Evolutionary conservation across 2,113 vertebrate genomes (phyloP), one percentile per base, ranked within the genome.

Genomic region (Tapirus terrestris): DNA sequence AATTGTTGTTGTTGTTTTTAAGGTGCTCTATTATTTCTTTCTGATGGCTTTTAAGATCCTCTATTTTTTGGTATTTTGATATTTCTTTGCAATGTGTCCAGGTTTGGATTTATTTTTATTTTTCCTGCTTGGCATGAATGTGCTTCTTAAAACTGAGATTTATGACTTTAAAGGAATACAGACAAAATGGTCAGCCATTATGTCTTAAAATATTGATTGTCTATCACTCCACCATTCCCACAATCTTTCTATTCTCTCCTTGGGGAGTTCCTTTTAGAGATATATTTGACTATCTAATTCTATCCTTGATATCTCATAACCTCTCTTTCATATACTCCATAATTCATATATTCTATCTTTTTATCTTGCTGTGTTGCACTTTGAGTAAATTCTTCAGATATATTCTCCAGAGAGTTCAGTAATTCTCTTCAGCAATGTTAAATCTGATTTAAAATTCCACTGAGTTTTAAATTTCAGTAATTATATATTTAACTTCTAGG

Each of bases 171-270:
- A 94, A 94, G 96, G 86, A 96, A 91, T 95, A 92, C 31, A 76
- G 88, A 92, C 95, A 96, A 96, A 83, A 88, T 72, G 76, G 60
- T 86, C 75, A 95, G 94, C 60, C 80, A 93, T 97, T 97, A 96
- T 97, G 60, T 89, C 89, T 95, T 81, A 97, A 97, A 97, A 96
- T 97, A 97, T 87, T 94, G 93, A 97, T 97, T 92, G 23, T 92
- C 51, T 21, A 63, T 96, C 33, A 75, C 63, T 36, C 65, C 7
- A 14, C 33, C 16, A 18, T 92, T 87, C 75, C 84, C 33, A 58
- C 58, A 94, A 48, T 97, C 80, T 95, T 97, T 90, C 94, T 95
- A 81, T 94, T 91, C 21, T 86, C 21, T 96, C 90, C 90, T 83
- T 92, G 60, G 87, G 65, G 93, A 88, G 39, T 91, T 97, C n/a